Base-by-base conservation (phyloP, 2,797 vertebrate genomes). In the Phrynocephalus guinanensis region DNA sequence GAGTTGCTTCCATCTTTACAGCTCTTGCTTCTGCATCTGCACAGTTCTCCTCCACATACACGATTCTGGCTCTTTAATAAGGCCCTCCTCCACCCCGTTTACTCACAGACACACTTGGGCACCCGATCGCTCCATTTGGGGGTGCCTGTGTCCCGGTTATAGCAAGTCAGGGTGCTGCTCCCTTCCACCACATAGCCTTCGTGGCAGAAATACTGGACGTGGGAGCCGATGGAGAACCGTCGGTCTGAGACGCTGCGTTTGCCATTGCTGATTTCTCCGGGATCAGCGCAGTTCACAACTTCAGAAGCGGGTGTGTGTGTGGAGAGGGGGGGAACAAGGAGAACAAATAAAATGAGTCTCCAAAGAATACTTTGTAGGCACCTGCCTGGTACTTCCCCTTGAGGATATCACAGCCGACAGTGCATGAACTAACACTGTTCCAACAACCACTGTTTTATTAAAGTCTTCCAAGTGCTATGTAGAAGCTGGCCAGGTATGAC, bases 81-180 rank as follows among this genome's bases (percentile, higher is more conserved):
- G 28, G 48, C 22, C 72, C 56, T 50, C 67, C 85, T 68, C 68
- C 10, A 16, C 2, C 71, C 18, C 2, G 56, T 77, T 88, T 70
- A 98, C 98, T 98, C 94, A 99, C 98, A 96, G 96, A 98, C 98
- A 96, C 98, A 99, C 91, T 98, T 98, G 24, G 98, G 98, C 93
- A 98, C 98, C 86, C 98, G 97, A 94, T 98, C 98, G 2, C 98
- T 99, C 98, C 98, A 98, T 88, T 99, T 99, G 52, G 98, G 98
- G 30, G 97, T 98, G 68, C 98, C 98, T 0, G 97, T 98, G 96
- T 99, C 98, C 66, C 98, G 96, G 68, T 97, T 98, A 8, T 98
- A 98, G 95, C 98, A 99, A 63, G 98, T 98, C 92, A 99, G 98
- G 22, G 98, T 97, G 13, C 96, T 97, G 1, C 98, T 98, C 52